Base-by-base conservation (phyloP, 2,888 invertebrate species). In the Steromphala cineraria region DNA sequence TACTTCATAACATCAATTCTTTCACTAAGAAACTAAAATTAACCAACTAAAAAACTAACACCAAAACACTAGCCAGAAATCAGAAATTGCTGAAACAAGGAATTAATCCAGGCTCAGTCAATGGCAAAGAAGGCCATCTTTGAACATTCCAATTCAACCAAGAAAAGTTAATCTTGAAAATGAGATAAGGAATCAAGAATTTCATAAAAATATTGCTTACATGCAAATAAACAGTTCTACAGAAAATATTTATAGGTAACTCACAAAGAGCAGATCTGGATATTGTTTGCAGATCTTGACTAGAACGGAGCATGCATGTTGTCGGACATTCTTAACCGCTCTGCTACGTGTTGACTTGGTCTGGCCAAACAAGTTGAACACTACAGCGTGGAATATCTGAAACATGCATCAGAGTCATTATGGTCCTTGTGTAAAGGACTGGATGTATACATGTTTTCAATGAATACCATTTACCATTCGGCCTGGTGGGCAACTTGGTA, bases 211-310 rank as follows among this genome's bases (percentile, higher is more conserved):
- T 36, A 36, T 36, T 4, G 7, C 7, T 36, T 46, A 46, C 13
- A 46, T 46, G 46, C 8, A 46, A 5, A 8, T 4, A 1, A 46
- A 46, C 4, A 46, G 13, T 46, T 46, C 46, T 13, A 46, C 46
- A 46, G 46, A 46, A 46, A 5, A 46, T 5, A 4, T 10, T 46
- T 1, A 46, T 10, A 46, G 40, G 2, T 75, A 19, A 89, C 91
- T 89, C 87, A 94, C 94, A 91, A 98, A 94, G 81, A 98, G 94
- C 0, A 98, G 94, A 36, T 97, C 93, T 0, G 98, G 98, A 94
- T 97, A 98, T 93, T 97, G 97, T 81, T 96, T 96, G 21, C 97
- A 97, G 67, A 98, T 95, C 93, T 98, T 98, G 15, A 98, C 97
- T 94, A 98, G 96, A 31, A 97, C 94, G 8, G 97, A 96, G 31